These are phyloP conservation scores for Strix aluco DNA, from an alignment of 2,113 vertebrate species.

Conservation along the genomic window DNA sequence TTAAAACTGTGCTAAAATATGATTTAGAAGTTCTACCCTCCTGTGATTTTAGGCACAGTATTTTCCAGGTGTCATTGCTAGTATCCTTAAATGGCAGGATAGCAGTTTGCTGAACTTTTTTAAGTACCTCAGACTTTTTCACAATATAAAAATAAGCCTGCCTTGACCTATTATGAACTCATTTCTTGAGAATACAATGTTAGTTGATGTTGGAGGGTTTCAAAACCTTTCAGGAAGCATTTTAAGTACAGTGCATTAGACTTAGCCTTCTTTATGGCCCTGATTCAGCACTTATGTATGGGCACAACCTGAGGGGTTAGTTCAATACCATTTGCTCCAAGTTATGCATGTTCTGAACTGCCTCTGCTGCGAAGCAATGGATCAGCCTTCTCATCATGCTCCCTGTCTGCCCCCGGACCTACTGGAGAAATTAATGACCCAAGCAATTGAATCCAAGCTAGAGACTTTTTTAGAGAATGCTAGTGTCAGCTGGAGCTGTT, in stretches of 20 bases:
- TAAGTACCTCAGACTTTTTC: not conserved
- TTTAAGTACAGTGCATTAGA: slow-evolving; percentile 4
- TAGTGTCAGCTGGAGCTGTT: not conserved
- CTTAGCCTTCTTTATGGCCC: not conserved
- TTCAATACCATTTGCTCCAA: not conserved
- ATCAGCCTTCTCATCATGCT: not conserved
- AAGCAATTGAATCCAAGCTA: not conserved
- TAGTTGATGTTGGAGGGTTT: not conserved
- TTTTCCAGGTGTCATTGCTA: not conserved
- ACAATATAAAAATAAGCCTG: not conserved
- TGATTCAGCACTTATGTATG: not conserved
- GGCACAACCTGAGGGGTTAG: not conserved
- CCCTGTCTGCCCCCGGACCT: not conserved
- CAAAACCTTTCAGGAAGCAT: not conserved
- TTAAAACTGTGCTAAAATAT: not conserved
- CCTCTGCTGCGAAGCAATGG: not conserved
- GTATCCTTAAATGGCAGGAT: not conserved
- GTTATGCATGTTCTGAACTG: not conserved
- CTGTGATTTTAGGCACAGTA: not conserved
- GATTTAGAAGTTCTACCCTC: not conserved
- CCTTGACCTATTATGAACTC: not conserved
- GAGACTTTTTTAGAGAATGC: not conserved
- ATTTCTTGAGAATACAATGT: not conserved
- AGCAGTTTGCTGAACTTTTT: not conserved
- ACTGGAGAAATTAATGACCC: slow-evolving; percentile 3